Evolutionary conservation across 1,140 invertebrate genomes (phyloP), one percentile per base, ranked within the genome.

Genomic region (Platyura marginata): DNA sequence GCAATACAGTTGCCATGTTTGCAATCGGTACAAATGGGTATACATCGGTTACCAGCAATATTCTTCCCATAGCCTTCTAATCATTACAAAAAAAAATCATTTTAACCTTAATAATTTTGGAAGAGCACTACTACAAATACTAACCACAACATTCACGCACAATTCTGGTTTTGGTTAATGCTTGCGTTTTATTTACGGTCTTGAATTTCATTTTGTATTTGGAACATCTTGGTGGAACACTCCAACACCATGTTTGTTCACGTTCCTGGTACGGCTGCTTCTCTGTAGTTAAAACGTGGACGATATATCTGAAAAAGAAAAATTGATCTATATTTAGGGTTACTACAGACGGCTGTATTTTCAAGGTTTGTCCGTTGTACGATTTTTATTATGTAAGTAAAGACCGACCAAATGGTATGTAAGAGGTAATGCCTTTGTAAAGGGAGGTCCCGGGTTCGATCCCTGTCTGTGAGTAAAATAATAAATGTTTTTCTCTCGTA

Each of bases 1-100:
- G 75, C 81, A 21, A 83, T 61, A 56, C 90, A 95, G 33, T 69
- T 73, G 13, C 91, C 91, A 59, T 90, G 78, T 32, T 83, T 64
- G 55, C 91, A 95, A 13, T 75, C 65, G 5, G 72, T 74, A 59
- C 90, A 94, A 45, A 88, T 67, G 0, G 90, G 78, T 47, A 80
- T 67, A 55, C 87, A 90, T 33, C 66, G 68, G 43, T 73, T 66
- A 18, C 70, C 71, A 11, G 59, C 50, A 2, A 66, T 63, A 18
- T 72, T 76, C 47, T 73, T 63, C 6, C 71, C 70, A 53, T 85
- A 94, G 11, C 86, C 86, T 46, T 68, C 58, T 61, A 40, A 21
- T 39, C 5, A 44, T 19, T 6, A 34, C 13, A 33, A 5, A 46
- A 44, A 54, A 57, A 40, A 52, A 33, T 21, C 18, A 3, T 34